Conservation (phyloP, 2,797 vertebrate genomes). For the Sebastes kiyomatsui region DNA sequence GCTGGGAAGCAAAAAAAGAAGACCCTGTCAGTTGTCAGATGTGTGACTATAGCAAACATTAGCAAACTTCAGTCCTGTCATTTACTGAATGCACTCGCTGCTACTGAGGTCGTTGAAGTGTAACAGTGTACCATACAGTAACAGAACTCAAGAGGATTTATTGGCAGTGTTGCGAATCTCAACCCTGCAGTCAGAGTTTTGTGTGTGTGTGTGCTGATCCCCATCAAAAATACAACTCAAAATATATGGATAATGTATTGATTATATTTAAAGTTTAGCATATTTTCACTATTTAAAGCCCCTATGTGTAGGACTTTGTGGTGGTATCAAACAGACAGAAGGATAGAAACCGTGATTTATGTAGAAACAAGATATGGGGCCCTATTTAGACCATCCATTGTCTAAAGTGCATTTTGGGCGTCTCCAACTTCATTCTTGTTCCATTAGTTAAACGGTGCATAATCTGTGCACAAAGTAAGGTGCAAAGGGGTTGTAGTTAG, state of each 20-base stretch:
- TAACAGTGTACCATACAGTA: not conserved
- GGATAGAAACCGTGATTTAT: not conserved
- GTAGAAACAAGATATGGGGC: not conserved
- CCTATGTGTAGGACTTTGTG: not conserved
- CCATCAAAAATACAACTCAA: not conserved
- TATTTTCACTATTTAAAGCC: not conserved
- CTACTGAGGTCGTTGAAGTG: slow-evolving; percentile 1
- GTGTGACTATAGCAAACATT: slow-evolving; percentile 9
- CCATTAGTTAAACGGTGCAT: not conserved
- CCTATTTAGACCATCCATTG: not conserved
- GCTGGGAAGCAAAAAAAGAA: not conserved
- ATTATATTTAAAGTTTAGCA: not conserved
- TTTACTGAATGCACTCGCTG: not conserved
- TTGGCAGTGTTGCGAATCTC: not conserved
- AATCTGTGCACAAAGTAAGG: too few species aligned
- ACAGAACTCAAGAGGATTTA: not conserved
- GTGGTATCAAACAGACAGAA: not conserved
- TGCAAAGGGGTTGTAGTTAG: too few species aligned
- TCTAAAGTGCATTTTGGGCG: too few species aligned
- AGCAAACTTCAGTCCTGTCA: slow-evolving; percentile 13
- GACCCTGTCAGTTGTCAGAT: slow-evolving; percentile 13
- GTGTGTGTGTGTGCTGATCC: not conserved
- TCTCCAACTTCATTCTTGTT: too few species aligned
- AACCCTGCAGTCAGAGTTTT: not conserved
- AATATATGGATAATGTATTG: not conserved